Percentiles rank a stretch among this genome's conserved stretches.
Evolutionary conservation across 2,888 invertebrate genomes (phyloP).

Genomic region (Lepidochitona cinerea): DNA sequence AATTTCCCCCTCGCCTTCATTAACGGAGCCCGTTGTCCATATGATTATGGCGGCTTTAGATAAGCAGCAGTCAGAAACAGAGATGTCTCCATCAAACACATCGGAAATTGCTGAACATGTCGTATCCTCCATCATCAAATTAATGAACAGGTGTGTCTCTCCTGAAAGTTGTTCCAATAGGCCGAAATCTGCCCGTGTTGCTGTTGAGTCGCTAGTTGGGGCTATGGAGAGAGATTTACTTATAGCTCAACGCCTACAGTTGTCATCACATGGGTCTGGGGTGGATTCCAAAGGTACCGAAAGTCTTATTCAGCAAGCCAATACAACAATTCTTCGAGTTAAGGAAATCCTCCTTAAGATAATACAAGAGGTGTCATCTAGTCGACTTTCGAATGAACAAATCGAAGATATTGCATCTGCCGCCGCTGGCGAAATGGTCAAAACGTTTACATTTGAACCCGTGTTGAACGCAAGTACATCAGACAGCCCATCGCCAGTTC

Average conservation of each 20-base stretch:
- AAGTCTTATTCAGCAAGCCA: neutral
- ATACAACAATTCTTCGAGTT: neutral
- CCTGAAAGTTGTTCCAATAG: neutral
- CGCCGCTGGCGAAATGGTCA: neutral
- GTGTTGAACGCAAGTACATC: neutral
- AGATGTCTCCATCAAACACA: neutral
- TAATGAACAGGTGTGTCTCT: neutral
- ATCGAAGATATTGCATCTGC: neutral
- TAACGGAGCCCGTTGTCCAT: neutral
- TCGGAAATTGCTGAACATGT: neutral
- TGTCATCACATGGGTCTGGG: no score
- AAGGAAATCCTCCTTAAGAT: neutral
- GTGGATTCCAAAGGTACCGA: neutral
- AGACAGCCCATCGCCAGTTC: neutral
- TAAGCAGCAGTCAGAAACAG: neutral
- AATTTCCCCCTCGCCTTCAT: neutral
- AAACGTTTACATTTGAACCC: neutral
- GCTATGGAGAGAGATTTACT: neutral
- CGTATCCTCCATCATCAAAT: neutral
- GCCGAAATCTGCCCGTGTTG: neutral
- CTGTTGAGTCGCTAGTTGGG: neutral
- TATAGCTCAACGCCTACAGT: neutral
- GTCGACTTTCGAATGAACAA: neutral
- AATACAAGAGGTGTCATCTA: neutral
- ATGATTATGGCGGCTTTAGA: neutral